Conservation (phyloP, 2,113 vertebrate species). For the Spea multiplicata region DNA sequence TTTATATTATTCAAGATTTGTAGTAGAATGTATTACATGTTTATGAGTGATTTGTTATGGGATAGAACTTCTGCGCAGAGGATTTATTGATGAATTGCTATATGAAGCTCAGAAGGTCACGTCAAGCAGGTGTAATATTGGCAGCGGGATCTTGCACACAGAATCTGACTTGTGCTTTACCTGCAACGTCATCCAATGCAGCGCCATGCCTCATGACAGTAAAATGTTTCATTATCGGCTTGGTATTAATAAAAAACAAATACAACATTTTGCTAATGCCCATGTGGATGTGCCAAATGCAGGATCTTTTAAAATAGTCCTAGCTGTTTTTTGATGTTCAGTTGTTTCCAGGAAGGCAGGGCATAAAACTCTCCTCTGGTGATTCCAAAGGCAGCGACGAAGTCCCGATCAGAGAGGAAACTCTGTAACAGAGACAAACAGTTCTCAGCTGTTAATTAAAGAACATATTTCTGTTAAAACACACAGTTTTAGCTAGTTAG, state of each 20-base stretch:
- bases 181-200: not conserved
- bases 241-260: not conserved
- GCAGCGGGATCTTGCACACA: not conserved
- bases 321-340: constrained; percentile 76
- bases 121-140: too few species aligned
- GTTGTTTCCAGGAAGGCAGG: constrained; percentile 79
- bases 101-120: too few species aligned
- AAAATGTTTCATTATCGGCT: not conserved
- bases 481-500: too few species aligned
- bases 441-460: too few species aligned
- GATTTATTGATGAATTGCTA: too few species aligned
- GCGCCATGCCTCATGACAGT: not conserved
- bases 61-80: too few species aligned
- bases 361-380: constrained; percentile 67
- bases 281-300: not conserved
- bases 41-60: too few species aligned
- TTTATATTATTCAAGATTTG: too few species aligned
- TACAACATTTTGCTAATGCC: constrained; percentile 19
- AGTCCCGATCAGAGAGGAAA: constrained; percentile 77
- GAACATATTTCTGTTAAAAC: too few species aligned
- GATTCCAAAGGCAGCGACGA: constrained; percentile 70
- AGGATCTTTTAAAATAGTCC: constrained; percentile 71
- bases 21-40: too few species aligned
- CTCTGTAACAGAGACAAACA: constrained; percentile 60
- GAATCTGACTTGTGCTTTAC: not conserved